phyloP scores from a whole-genome alignment of 1,140 invertebrate genomes.

The Triops longicaudatus region DNA sequence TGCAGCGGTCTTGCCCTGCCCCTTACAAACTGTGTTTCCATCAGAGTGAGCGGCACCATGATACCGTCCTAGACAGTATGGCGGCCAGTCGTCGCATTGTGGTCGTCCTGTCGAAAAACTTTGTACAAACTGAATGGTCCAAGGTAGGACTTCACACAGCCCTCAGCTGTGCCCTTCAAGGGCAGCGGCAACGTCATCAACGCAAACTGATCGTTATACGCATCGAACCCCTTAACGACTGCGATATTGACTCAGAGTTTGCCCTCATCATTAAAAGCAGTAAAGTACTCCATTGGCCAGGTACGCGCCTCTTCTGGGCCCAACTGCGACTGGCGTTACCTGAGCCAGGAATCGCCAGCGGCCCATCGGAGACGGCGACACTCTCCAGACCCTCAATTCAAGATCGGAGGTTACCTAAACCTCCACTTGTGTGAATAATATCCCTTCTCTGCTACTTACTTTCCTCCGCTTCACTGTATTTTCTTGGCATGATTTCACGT shows the following conservation, averaged over 20 bases:
- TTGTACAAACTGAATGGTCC: conserved; percentile 88
- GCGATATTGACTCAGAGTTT: conserved; percentile 81
- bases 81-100: conserved; percentile 82
- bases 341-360: conserved; percentile 38
- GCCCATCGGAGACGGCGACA: neutral
- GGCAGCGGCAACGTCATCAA: conserved; percentile 49
- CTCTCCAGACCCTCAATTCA: neutral
- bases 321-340: conserved; percentile 86
- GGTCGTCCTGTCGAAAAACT: conserved; percentile 82
- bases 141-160: conserved; percentile 87
- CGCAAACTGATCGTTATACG: conserved; percentile 70
- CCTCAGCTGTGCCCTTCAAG: conserved; percentile 79
- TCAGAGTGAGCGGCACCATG: conserved; percentile 51
- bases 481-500: neutral
- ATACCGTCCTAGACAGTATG: conserved; percentile 71
- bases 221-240: conserved; percentile 68
- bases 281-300: conserved; percentile 70
- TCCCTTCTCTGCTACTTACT: neutral
- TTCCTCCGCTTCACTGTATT: conserved; percentile 5
- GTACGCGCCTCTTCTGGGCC: conserved; percentile 88
- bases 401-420: neutral
- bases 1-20: conserved; percentile 53
- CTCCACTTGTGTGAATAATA: neutral
- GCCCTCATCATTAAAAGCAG: conserved; percentile 78
- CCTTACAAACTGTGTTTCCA: conserved; percentile 63